These are phyloP conservation scores for Ranitomeya variabilis DNA, from an alignment of 2,113 vertebrate species.

Conservation along the genomic window DNA sequence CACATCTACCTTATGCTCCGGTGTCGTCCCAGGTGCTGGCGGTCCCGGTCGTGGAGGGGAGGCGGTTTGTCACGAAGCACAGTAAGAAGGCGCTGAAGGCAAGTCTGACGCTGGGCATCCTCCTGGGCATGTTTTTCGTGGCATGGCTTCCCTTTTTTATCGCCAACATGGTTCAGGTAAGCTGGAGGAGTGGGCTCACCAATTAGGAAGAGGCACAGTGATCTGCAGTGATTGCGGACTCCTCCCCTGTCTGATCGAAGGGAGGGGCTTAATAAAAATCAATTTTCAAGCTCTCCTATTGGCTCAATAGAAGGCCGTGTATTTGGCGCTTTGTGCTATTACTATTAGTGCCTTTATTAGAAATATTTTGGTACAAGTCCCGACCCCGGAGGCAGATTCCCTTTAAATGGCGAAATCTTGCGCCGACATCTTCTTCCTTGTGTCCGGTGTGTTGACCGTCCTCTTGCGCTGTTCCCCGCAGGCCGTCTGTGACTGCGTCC, in stretches of 20 bases:
- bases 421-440: neutral
- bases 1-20: neutral
- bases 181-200: neutral
- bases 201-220: too few species aligned
- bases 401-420: neutral
- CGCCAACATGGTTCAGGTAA: constrained; percentile 91
- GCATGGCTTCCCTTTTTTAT: constrained; percentile 96
- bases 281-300: too few species aligned
- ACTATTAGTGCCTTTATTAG: neutral
- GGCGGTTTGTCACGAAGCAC: constrained; percentile 84
- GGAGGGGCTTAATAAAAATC: too few species aligned
- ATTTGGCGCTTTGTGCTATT: neutral
- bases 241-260: too few species aligned
- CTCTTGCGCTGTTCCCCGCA: constrained; percentile 59
- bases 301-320: too few species aligned
- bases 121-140: constrained; percentile 93
- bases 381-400: neutral
- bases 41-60: constrained; percentile 70
- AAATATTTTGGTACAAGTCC: neutral
- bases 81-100: constrained; percentile 92
- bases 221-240: too few species aligned
- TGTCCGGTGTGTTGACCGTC: neutral
- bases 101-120: constrained; percentile 90
- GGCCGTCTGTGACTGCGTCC: constrained; percentile 89
- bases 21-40: constrained; percentile 62